phyloP scores from a whole-genome alignment of 1,140 invertebrate genomes.

The Drosophila navojoa region DNA sequence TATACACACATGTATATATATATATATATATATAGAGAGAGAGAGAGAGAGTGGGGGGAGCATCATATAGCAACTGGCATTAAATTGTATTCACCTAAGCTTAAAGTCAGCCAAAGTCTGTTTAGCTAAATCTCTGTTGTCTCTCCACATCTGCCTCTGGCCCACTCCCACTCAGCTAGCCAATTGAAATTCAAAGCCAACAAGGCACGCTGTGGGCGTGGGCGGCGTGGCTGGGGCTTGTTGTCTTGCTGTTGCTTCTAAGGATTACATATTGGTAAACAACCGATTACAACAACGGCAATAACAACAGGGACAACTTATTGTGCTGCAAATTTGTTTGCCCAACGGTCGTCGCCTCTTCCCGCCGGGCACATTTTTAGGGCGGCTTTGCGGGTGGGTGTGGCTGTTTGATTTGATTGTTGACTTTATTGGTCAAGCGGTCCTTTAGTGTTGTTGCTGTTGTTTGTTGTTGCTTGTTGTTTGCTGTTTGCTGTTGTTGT shows the following conservation, averaged over 20 bases:
- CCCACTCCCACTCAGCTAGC: neutral
- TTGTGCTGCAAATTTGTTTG: constrained; percentile 76
- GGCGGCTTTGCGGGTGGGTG: neutral
- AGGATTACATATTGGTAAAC: constrained; percentile 83
- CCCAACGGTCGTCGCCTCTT: constrained; percentile 10
- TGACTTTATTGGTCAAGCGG: constrained; percentile 78
- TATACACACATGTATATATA: constrained; percentile 2
- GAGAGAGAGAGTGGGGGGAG: too few species aligned
- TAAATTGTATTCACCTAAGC: constrained; percentile 8
- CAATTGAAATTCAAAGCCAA: constrained; percentile 76
- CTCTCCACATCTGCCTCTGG: neutral
- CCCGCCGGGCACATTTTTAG: constrained; percentile 5
- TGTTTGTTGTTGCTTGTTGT: constrained; percentile 10
- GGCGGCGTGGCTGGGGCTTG: neutral
- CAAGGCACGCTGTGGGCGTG: neutral
- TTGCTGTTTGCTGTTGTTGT: constrained; percentile 28
- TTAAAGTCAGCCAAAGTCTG: constrained; percentile 11
- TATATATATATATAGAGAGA: constrained; percentile 1
- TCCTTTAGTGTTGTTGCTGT: constrained; percentile 28
- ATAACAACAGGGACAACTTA: constrained; percentile 58
- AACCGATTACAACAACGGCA: constrained; percentile 71
- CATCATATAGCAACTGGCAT: constrained; percentile 1
- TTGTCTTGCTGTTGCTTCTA: constrained; percentile 67
- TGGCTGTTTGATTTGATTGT: constrained; percentile 77
- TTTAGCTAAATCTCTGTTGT: neutral